Evolutionary conservation across 2,113 vertebrate species (phyloP).

Genomic region (Cariama cristata): DNA sequence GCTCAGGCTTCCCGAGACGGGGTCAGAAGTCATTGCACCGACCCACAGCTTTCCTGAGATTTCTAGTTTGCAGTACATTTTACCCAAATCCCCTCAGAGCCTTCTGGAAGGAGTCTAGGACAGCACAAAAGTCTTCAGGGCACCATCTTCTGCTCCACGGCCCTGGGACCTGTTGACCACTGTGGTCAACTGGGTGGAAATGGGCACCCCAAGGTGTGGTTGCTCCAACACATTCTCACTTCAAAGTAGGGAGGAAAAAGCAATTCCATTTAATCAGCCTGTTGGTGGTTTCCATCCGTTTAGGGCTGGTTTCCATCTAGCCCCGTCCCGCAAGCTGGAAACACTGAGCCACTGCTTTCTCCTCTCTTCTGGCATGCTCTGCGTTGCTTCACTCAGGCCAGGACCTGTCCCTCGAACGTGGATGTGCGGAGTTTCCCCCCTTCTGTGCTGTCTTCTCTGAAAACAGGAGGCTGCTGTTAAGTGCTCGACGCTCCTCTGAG

Average conservation of each 20-base stretch:
- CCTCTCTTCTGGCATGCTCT: background rate
- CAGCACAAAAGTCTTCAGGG: background rate
- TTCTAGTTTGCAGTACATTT: background rate
- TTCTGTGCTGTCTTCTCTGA: background rate
- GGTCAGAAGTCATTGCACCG: background rate
- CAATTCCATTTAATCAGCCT: background rate
- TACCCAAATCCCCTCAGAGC: background rate
- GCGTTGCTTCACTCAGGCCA: rapidly evolving
- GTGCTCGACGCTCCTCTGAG: background rate
- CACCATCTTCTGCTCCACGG: background rate
- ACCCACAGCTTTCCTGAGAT: background rate
- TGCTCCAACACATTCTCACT: background rate
- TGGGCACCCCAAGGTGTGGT: background rate
- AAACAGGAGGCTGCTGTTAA: background rate
- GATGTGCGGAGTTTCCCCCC: background rate
- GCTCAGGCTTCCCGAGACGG: background rate
- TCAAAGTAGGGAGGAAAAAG: background rate
- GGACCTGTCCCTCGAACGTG: rapidly evolving
- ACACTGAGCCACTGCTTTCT: rapidly evolving
- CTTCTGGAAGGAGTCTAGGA: background rate
- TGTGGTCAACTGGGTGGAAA: background rate
- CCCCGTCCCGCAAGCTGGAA: background rate
- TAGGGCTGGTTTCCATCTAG: background rate
- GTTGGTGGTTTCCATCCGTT: background rate
- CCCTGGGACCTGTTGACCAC: background rate